Evolutionary conservation across 2,113 vertebrate species (phyloP).

Genomic region (Tympanuchus pallidicinctus): DNA sequence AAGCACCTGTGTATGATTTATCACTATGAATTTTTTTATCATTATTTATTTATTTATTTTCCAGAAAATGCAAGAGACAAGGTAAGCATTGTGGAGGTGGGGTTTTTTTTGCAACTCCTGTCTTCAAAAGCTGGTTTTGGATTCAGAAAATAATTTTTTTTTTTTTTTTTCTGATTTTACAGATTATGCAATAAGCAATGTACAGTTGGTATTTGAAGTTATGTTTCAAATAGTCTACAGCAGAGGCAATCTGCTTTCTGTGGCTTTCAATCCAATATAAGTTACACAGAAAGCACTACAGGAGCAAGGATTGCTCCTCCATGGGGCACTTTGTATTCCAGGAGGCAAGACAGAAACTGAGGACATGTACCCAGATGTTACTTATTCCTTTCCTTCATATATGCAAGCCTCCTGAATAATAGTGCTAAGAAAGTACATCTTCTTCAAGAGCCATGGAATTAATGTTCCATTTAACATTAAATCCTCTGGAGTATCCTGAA

Average conservation of each 20-base stretch:
- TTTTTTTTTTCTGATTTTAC: not conserved
- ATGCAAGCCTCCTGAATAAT: not conserved
- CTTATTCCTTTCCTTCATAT: slow-evolving; percentile 17
- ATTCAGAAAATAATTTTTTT: not conserved
- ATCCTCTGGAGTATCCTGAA: not conserved
- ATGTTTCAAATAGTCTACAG: not conserved
- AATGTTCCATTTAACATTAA: not conserved
- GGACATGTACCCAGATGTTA: not conserved
- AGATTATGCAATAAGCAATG: not conserved
- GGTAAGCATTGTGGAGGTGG: not conserved
- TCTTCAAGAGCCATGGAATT: not conserved
- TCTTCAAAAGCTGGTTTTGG: not conserved
- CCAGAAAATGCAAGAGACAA: not conserved
- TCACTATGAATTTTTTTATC: not conserved
- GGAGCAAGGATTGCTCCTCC: not conserved
- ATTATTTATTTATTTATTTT: not conserved
- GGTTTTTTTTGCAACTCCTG: not conserved
- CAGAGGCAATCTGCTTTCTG: not conserved
- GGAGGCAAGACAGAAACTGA: not conserved
- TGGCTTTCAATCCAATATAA: not conserved
- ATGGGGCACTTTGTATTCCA: not conserved
- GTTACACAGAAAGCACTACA: not conserved
- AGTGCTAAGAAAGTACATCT: not conserved
- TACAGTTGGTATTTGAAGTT: not conserved
- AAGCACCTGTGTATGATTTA: not conserved